These are phyloP conservation scores for Pholis gunnellus DNA, from an alignment of 2,113 vertebrate genomes.

Conservation along the genomic window DNA sequence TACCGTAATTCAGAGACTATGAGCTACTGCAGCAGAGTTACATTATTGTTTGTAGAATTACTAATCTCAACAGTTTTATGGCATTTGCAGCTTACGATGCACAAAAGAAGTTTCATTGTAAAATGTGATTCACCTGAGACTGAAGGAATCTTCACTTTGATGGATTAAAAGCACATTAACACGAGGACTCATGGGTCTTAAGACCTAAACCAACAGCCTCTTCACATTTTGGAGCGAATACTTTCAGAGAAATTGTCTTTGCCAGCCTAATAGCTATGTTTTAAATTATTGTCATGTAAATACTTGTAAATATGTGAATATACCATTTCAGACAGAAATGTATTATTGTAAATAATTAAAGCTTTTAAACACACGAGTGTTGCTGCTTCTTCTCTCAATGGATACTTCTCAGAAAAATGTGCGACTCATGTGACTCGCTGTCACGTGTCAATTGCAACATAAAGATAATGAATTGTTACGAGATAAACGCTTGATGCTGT, in stretches of 20 bases:
- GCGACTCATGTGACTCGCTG: background rate
- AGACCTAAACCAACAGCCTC: background rate
- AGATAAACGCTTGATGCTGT: background rate
- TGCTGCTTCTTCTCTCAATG: background rate
- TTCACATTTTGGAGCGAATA: background rate
- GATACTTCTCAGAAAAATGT: background rate
- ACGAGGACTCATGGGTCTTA: background rate
- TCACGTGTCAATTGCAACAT: too few species aligned
- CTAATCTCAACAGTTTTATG: background rate
- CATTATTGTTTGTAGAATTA: background rate
- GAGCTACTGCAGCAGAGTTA: background rate
- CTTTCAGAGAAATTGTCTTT: background rate
- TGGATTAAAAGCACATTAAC: background rate
- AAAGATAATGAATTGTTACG: background rate
- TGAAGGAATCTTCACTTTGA: background rate
- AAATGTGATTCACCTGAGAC: background rate
- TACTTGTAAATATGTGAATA: constrained; percentile 58
- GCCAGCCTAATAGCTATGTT: background rate
- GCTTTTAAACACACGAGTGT: constrained; percentile 5
- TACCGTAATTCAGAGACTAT: background rate
- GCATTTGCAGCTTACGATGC: background rate
- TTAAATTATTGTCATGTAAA: constrained; percentile 45
- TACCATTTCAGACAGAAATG: constrained; percentile 20
- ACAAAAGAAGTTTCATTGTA: background rate
- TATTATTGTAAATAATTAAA: constrained; percentile 67